A percentile compares a stretch with the other conserved stretches of the same genome.
Conservation (phyloP, 2,888 invertebrate species). For the Yponomeuta evonymella region DNA sequence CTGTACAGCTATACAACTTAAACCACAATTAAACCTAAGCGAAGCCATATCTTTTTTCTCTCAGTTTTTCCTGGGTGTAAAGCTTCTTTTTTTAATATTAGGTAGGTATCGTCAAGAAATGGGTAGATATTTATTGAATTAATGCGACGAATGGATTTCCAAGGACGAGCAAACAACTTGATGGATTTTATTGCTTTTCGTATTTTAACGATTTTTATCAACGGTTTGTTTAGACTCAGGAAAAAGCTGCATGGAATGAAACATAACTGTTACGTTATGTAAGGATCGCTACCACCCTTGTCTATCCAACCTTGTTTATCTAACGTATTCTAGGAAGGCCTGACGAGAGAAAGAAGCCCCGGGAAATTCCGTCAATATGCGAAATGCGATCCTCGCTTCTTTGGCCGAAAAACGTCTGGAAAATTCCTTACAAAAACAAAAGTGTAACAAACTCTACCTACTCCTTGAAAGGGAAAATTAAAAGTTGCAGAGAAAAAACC, state of each 20-base stretch:
- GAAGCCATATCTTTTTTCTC: no score
- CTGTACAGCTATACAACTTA: no score
- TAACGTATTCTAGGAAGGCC: constrained; percentile 42
- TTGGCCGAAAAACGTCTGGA: constrained; percentile 55
- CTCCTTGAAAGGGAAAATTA: constrained; percentile 32
- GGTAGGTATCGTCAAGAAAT: no score
- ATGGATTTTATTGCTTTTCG: no score
- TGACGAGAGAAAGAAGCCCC: constrained; percentile 43
- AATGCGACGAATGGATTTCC: no score
- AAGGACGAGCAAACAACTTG: no score
- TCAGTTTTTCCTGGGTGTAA: no score
- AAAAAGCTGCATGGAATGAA: neutral
- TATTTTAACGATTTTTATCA: no score
- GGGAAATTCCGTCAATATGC: constrained; percentile 38
- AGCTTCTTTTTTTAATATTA: no score
- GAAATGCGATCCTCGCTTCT: constrained; percentile 53
- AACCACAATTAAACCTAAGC: no score
- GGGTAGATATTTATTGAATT: no score
- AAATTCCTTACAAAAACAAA: constrained; percentile 48
- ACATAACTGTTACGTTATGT: neutral
- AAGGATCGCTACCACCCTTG: neutral
- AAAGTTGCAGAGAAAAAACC: constrained; percentile 38
- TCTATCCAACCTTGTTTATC: constrained; percentile 24
- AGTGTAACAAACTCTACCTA: constrained; percentile 35
- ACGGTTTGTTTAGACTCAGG: neutral